Conservation (phyloP, 2,888 invertebrate species). For the Leptinotarsa peninsularis region DNA sequence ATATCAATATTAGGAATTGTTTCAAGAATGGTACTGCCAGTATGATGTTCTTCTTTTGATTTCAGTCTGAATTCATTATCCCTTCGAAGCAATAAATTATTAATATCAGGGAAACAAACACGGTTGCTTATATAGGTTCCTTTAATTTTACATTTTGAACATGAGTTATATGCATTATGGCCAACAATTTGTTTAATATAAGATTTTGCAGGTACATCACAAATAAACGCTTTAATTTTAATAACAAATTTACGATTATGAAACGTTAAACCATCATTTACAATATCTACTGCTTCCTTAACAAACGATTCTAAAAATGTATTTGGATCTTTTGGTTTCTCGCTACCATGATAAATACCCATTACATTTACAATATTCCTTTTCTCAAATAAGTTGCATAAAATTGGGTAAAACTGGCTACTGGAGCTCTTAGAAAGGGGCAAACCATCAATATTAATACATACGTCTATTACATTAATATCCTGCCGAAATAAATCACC, state of each 20-base stretch:
- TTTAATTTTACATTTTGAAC: constrained; percentile 15
- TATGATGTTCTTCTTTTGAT: constrained; percentile 23
- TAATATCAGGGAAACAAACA: constrained; percentile 5
- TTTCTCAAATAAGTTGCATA: neutral
- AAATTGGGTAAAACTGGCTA: constrained; percentile 14
- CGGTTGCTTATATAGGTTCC: constrained; percentile 20
- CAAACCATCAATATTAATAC: constrained; percentile 12
- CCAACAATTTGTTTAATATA: constrained; percentile 14
- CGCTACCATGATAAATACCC: constrained; percentile 30
- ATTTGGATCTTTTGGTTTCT: constrained; percentile 28
- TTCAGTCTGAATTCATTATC: constrained; percentile 16
- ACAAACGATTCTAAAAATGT: constrained; percentile 23
- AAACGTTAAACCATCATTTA: constrained; percentile 10
- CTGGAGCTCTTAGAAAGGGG: constrained; percentile 11
- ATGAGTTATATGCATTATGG: constrained; percentile 22
- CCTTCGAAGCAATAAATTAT: constrained; percentile 7
- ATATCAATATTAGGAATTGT: constrained; percentile 17
- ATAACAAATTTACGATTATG: neutral
- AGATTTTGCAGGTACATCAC: constrained; percentile 25
- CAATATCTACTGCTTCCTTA: constrained; percentile 15
- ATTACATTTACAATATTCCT: neutral
- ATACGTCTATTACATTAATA: neutral
- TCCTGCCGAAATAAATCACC: neutral
- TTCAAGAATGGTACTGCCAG: constrained; percentile 14
- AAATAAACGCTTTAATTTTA: constrained; percentile 27